phyloP scores from a whole-genome alignment of 2,113 vertebrate genomes.

The Microtus ochrogaster region DNA sequence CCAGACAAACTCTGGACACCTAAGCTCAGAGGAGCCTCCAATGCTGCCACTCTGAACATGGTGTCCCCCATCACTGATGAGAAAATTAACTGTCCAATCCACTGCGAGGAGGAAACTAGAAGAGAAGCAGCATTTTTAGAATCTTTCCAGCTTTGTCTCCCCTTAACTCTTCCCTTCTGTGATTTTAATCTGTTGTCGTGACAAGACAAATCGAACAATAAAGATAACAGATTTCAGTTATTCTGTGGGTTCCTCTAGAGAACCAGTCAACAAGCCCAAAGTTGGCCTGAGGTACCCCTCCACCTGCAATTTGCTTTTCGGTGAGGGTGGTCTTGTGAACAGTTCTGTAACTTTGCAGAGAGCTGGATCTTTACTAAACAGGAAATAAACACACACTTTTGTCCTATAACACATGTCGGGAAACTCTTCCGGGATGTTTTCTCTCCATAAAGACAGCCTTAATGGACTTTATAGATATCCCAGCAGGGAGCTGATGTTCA shows the following conservation, averaged over 20 bases:
- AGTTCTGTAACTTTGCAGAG: not conserved
- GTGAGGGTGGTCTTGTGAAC: not conserved
- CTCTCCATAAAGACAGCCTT: not conserved
- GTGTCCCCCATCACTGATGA: not conserved
- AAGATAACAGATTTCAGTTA: not conserved
- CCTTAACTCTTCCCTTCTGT: not conserved
- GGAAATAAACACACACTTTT: not conserved
- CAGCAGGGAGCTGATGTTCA: not conserved
- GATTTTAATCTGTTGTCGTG: not conserved
- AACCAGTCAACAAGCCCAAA: not conserved
- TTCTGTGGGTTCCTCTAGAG: not conserved
- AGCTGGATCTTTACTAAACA: not conserved
- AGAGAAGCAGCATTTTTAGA: not conserved
- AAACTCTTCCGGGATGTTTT: conserved; percentile 9
- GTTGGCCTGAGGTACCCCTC: not conserved
- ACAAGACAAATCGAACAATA: not conserved
- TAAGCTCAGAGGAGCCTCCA: not conserved
- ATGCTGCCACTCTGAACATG: not conserved
- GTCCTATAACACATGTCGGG: not conserved
- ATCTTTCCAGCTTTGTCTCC: not conserved
- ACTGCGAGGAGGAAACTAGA: not conserved
- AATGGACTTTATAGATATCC: not conserved
- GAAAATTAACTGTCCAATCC: not conserved
- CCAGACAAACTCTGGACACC: not conserved
- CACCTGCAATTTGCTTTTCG: not conserved